Evolutionary conservation across 1,140 invertebrate species (phyloP), one percentile per base, ranked within the genome.

Genomic region (Andrena cerasifolii): DNA sequence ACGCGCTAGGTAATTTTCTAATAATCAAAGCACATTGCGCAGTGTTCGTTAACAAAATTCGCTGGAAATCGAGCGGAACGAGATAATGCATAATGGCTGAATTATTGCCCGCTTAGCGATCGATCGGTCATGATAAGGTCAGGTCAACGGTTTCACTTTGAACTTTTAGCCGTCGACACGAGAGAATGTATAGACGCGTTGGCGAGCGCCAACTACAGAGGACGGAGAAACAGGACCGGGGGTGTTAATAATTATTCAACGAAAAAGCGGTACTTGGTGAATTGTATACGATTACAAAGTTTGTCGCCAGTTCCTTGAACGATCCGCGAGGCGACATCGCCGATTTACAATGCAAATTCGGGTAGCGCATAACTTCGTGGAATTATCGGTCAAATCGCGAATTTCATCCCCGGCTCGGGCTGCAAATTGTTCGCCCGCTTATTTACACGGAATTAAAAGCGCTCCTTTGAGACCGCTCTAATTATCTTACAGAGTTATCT

Each of bases 341-440:
- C 36, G 62, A 85, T 84, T 67, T 84, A 79, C 78, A 85, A 79
- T 85, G 82, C 65, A 84, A 68, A 84, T 85, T 16, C 31, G 33
- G 49, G 47, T 49, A 53, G 43, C 66, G 73, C 31, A 54, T 79
- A 84, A 80, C 72, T 73, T 80, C 16, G 51, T 49, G 16, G 58
- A 84, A 84, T 80, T 84, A 83, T 67, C 31, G 78, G 63, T 53
- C 78, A 65, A 68, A 80, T 84, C 70, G 76, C 75, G 68, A 84
- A 79, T 84, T 79, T 63, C 65, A 59, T 61, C 74, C 54, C 31
- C 21, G 31, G 21, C 26, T 75, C 53, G 24, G 24, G 4, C 56
- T 61, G 74, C 58, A 71, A 77, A 77, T 77, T 77, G 54, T 77
- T 77, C 74, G 66, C 33, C 61, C 65, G 65, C 66, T 54, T 77